Conservation (phyloP, 2,797 vertebrate species). For the Sciaenops ocellatus region DNA sequence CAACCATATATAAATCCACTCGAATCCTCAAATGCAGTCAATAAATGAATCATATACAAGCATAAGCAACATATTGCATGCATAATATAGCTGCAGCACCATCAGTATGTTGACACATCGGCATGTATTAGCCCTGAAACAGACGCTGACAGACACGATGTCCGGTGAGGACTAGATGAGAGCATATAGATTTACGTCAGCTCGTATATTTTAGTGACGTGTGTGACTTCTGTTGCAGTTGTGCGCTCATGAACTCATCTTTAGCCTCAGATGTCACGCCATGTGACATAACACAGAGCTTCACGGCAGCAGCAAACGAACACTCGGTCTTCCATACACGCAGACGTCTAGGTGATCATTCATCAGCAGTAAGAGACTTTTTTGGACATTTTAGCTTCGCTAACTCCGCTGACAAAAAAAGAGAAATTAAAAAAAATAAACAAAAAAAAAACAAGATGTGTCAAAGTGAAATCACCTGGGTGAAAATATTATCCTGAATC, state of each 20-base stretch:
- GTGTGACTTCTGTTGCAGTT: conserved; percentile 24
- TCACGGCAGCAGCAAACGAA: conserved; percentile 46
- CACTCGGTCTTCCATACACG: conserved; percentile 75
- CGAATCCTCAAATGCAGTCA: neutral
- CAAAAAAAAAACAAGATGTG: neutral
- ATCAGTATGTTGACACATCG: neutral
- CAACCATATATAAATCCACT: neutral
- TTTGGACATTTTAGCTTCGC: conserved; percentile 19
- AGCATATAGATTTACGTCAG: conserved; percentile 6
- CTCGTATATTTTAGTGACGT: conserved; percentile 19
- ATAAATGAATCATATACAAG: neutral
- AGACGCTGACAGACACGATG: neutral
- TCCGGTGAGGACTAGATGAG: conserved; percentile 7
- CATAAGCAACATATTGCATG: conserved; percentile 13
- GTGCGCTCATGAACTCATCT: neutral
- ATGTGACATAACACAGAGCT: conserved; percentile 19
- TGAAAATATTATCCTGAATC: conserved; percentile 38
- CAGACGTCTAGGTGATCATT: conserved; percentile 34
- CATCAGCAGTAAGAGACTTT: conserved; percentile 19
- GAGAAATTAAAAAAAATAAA: neutral
- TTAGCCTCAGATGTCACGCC: conserved; percentile 31
- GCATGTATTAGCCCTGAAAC: neutral
- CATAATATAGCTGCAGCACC: conserved; percentile 3
- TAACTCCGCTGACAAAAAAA: conserved; percentile 19
- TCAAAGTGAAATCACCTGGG: conserved; percentile 37